Conservation (phyloP, 2,113 vertebrate species). For the Hippocampus zosterae region DNA sequence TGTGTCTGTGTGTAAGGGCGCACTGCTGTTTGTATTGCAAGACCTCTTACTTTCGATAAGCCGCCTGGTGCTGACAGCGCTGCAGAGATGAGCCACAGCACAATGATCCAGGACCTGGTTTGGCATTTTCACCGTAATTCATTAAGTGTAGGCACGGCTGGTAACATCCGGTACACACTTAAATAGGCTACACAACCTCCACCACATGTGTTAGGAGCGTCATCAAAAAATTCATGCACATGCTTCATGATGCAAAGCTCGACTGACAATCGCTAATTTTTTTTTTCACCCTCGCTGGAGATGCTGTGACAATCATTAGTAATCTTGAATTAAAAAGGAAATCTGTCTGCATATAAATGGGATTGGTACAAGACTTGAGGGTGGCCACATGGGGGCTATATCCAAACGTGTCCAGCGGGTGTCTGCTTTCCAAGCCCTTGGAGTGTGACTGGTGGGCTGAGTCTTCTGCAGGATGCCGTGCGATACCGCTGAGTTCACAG, state of each 20-base stretch:
- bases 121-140: slow-evolving; percentile 69
- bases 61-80: slow-evolving; percentile 55
- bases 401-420: slow-evolving; percentile 41
- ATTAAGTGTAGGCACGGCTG: slow-evolving; percentile 60
- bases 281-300: slow-evolving; percentile 16
- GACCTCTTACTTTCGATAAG: slow-evolving; percentile 57
- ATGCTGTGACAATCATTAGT: slow-evolving; percentile 45
- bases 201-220: slow-evolving; percentile 24
- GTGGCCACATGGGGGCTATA: slow-evolving; percentile 18
- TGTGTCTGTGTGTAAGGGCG: too few species aligned
- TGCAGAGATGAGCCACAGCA: slow-evolving; percentile 46
- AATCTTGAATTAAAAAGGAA: slow-evolving; percentile 51
- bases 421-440: slow-evolving; percentile 26
- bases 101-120: slow-evolving; percentile 53
- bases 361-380: slow-evolving; percentile 29
- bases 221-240: slow-evolving; percentile 16
- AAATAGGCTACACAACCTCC: slow-evolving; percentile 36
- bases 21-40: slow-evolving; percentile 38
- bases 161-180: slow-evolving; percentile 36
- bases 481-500: slow-evolving; percentile 41
- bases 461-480: slow-evolving; percentile 20
- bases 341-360: slow-evolving; percentile 39
- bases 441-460: slow-evolving; percentile 16
- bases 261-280: slow-evolving; percentile 14
- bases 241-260: slow-evolving; percentile 14